phyloP scores from a whole-genome alignment of 2,797 vertebrate species.

The Nannoperca australis region DNA sequence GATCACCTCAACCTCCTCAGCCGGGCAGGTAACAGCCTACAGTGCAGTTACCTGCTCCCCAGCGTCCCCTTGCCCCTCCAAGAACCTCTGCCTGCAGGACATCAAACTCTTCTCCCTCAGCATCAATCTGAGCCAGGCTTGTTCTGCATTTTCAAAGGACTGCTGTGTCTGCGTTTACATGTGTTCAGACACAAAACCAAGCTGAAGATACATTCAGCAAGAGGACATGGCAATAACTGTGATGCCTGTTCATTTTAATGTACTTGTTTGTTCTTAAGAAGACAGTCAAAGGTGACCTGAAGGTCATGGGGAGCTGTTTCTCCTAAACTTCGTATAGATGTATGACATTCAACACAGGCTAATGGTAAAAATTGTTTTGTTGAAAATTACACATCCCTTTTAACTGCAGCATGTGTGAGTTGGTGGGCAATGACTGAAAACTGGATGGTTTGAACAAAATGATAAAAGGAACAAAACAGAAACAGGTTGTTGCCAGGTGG shows the following conservation, averaged over 20 bases:
- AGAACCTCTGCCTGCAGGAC: constrained; percentile 39
- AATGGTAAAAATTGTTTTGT: background rate
- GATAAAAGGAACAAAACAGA: constrained; percentile 7
- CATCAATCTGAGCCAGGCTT: constrained; percentile 72
- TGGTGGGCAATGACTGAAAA: constrained; percentile 25
- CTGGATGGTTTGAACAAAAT: constrained; percentile 20
- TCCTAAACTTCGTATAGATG: constrained; percentile 27
- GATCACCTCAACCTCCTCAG: constrained; percentile 26
- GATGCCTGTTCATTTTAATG: constrained; percentile 53
- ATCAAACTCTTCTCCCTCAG: constrained; percentile 40
- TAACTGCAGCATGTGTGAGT: constrained; percentile 27
- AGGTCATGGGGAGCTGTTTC: constrained; percentile 36
- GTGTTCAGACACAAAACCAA: constrained; percentile 55
- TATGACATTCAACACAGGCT: constrained; percentile 9
- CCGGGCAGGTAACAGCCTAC: constrained; percentile 22
- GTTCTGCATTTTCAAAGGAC: constrained; percentile 42
- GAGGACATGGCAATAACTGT: constrained; percentile 47
- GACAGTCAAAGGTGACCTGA: constrained; percentile 36
- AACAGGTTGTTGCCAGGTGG: constrained; percentile 21
- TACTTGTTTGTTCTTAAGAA: constrained; percentile 54
- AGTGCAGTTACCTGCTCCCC: constrained; percentile 17
- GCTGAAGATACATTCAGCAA: constrained; percentile 43
- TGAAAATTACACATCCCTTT: constrained; percentile 18
- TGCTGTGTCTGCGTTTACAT: constrained; percentile 74
- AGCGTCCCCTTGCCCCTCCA: background rate